These are phyloP conservation scores for Norana najaformis DNA, from an alignment of 2,888 invertebrate species.

Conservation along the genomic window DNA sequence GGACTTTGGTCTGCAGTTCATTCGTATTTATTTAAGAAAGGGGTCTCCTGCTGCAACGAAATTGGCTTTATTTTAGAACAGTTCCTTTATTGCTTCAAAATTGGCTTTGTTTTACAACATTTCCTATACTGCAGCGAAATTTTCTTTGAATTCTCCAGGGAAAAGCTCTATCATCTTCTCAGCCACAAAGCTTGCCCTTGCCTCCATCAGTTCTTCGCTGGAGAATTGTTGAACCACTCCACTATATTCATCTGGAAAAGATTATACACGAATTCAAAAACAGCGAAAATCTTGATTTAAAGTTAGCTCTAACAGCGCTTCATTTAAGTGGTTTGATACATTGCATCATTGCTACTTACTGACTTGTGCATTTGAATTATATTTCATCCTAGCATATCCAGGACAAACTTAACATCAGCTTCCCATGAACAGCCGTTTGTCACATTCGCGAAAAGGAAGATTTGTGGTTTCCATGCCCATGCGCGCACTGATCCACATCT, in stretches of 20 bases:
- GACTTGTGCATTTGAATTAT: neutral
- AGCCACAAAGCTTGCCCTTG: neutral
- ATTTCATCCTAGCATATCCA: neutral
- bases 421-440: neutral
- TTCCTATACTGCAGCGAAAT: neutral
- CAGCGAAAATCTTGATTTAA: neutral
- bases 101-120: neutral
- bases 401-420: neutral
- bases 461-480: too few species aligned
- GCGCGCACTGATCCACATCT: too few species aligned
- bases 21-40: neutral
- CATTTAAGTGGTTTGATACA: neutral
- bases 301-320: neutral
- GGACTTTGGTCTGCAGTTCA: neutral
- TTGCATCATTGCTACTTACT: too few species aligned
- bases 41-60: neutral
- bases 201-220: neutral
- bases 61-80: neutral
- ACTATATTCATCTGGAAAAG: neutral
- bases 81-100: too few species aligned
- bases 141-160: slow-evolving; percentile 17
- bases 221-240: neutral
- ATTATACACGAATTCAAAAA: neutral
- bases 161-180: neutral
- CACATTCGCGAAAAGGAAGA: too few species aligned